Percentiles rank a stretch among this genome's conserved stretches.
Conservation (phyloP, 2,113 vertebrate genomes). For the Sylvietta virens region DNA sequence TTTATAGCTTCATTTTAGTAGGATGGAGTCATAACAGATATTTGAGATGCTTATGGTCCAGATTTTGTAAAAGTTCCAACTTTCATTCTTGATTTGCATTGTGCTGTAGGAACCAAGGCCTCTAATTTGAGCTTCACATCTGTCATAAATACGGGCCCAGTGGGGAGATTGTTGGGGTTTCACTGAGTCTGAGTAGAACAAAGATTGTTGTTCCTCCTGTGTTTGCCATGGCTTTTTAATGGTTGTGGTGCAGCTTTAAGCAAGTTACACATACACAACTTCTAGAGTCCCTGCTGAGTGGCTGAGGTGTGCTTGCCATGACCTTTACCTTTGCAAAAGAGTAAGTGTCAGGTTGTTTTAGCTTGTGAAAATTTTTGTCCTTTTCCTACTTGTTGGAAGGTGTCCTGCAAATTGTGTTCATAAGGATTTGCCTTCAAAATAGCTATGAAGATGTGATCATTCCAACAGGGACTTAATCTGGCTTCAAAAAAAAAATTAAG, state of each 20-base stretch:
- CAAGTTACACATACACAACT: neutral
- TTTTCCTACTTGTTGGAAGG: neutral
- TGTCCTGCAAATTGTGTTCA: neutral
- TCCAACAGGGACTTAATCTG: neutral
- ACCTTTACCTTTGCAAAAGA: neutral
- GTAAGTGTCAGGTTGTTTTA: neutral
- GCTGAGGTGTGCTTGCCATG: neutral
- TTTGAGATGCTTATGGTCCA: neutral
- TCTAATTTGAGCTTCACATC: neutral
- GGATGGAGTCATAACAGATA: neutral
- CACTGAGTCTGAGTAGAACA: neutral
- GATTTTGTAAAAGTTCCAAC: neutral
- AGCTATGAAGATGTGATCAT: neutral
- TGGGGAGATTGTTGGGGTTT: neutral
- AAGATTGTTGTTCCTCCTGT: neutral
- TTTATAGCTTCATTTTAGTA: neutral
- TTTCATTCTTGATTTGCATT: neutral
- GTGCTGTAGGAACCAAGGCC: neutral
- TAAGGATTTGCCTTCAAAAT: neutral
- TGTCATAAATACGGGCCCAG: accelerated
- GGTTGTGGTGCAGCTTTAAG: neutral
- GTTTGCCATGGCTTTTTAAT: neutral
- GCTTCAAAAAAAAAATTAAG: neutral
- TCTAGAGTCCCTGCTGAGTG: neutral
- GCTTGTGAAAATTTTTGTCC: neutral